These are phyloP conservation scores for Thalassoma bifasciatum DNA, from an alignment of 2,113 vertebrate species.

Conservation along the genomic window DNA sequence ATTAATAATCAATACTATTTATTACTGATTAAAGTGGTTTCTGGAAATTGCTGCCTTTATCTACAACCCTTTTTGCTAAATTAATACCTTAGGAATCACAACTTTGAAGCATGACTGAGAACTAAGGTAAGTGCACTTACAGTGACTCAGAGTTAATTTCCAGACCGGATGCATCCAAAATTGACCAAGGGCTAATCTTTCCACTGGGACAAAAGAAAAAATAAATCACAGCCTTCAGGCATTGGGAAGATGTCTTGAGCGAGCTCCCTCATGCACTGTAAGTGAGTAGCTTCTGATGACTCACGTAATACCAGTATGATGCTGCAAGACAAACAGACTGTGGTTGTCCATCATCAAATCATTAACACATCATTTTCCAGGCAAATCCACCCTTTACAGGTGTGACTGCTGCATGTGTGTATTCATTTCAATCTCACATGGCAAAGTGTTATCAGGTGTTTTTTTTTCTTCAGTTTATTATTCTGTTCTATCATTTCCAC, in stretches of 20 bases:
- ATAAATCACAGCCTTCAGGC: conserved; percentile 5
- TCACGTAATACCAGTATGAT: conserved; percentile 19
- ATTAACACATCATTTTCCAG: conserved; percentile 24
- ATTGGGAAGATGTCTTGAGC: background rate
- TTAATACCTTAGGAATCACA: background rate
- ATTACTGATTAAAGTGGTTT: no score
- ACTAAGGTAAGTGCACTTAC: background rate
- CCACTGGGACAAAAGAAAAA: conserved; percentile 8
- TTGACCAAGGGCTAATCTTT: background rate
- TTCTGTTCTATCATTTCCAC: background rate
- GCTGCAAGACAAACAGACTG: conserved; percentile 10
- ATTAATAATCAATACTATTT: no score
- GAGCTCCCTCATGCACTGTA: background rate
- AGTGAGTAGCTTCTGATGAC: conserved; percentile 29
- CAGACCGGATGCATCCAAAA: background rate
- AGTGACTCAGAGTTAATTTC: no score
- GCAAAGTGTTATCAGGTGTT: conserved; percentile 7
- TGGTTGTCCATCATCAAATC: conserved; percentile 17
- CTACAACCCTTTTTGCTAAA: no score
- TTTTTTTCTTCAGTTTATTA: conserved; percentile 8
- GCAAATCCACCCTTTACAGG: conserved; percentile 3
- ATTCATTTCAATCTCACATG: background rate
- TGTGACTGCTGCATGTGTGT: conserved; percentile 1
- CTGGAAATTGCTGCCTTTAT: no score
- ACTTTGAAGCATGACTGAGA: background rate